phyloP scores from a whole-genome alignment of 2,888 invertebrate species.

The Chorisops tibialis region DNA sequence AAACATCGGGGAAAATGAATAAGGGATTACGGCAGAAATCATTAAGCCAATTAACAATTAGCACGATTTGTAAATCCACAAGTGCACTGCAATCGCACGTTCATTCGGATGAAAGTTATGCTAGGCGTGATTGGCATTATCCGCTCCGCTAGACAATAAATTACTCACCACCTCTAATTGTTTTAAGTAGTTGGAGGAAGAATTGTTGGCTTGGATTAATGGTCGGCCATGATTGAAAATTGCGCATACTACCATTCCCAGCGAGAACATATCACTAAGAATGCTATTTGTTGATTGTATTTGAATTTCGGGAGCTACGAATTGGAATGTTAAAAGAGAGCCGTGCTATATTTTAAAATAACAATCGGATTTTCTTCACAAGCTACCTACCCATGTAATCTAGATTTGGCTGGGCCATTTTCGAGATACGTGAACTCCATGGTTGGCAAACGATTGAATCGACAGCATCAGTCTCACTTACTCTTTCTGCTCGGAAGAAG shows the following conservation, averaged over 20 bases:
- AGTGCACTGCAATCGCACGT: too few relatives aligned
- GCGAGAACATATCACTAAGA: conserved; percentile 92
- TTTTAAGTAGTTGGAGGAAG: conserved; percentile 81
- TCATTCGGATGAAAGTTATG: too few relatives aligned
- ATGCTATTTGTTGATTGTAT: conserved; percentile 76
- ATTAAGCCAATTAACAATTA: too few relatives aligned
- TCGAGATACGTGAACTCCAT: conserved; percentile 88
- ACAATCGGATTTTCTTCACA: neutral
- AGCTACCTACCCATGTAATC: conserved; percentile 77
- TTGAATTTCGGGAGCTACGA: conserved; percentile 90
- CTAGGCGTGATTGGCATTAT: too few relatives aligned
- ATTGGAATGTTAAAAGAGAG: neutral
- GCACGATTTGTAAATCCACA: too few relatives aligned
- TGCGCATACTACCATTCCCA: conserved; percentile 91
- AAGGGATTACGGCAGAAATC: neutral
- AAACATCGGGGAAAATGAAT: neutral
- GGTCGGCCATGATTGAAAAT: conserved; percentile 88
- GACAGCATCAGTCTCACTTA: conserved; percentile 65
- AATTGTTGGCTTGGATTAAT: conserved; percentile 87
- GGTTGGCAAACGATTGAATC: conserved; percentile 75
- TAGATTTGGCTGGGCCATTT: conserved; percentile 90
- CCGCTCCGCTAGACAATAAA: conserved; percentile 7
- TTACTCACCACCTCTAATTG: conserved; percentile 83
- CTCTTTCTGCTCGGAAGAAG: conserved; percentile 58
- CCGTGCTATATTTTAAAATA: neutral